Base-by-base conservation (phyloP, 2,797 vertebrate genomes). In the Acrocephalus scirpaceus region DNA sequence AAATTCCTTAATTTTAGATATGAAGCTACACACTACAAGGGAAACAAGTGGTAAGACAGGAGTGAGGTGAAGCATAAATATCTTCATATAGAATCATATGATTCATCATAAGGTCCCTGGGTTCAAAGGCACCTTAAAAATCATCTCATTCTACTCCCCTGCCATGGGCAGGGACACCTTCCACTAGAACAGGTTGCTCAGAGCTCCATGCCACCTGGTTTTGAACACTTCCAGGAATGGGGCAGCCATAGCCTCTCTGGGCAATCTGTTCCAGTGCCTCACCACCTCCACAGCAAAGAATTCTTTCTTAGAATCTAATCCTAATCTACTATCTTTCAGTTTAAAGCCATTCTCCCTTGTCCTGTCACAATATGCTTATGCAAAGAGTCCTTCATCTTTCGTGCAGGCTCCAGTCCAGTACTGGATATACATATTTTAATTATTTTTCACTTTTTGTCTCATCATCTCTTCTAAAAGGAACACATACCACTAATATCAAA, bases 61-160 rank as follows among this genome's bases (percentile, higher is more conserved):
- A 70, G 11, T 16, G 7, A 74, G n/a, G 6, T 4, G 5, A 86
- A 64, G 26, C 22, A 88, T 10, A 2, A 66, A 47, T 29, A 16
- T 32, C 20, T 53, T 42, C 22, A 29, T 10, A 51, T 8, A n/a
- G 10, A 56, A 42, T 23, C 34, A 32, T 9, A 70, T 5, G 16
- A 38, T 27, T 64, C 1, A 1, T 48, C n/a, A 62, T 34, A 26
- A 74, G 11, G 21, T 50, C 0, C 0, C 23, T 44, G 30, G 18
- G 17, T 26, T 57, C 1, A 2, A 57, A 50, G 10, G 18, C 11
- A 57, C 32, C 15, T 57, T 19, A 32, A 64, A 64, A 56, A 57
- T 27, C 50, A 32, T 11, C 18, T 16, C 8, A 2, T 26, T 50
- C 9, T 17, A 47, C 5, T 3, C 21, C 6, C 13, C 14, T 0